phyloP scores from a whole-genome alignment of 2,113 vertebrate genomes.

The Apteryx mantelli region DNA sequence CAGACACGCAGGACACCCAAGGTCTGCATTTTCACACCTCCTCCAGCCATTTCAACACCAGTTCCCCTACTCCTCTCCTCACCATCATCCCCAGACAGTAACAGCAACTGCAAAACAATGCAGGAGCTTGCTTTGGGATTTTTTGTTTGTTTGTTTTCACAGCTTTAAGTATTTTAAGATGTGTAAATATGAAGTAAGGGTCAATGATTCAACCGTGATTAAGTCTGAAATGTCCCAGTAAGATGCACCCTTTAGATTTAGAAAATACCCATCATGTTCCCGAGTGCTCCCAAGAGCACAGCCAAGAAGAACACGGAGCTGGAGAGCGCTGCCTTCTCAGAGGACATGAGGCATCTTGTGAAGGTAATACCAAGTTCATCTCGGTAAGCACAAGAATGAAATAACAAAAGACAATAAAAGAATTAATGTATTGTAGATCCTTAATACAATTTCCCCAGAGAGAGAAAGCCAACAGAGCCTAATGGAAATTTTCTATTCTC shows the following conservation, averaged over 20 bases:
- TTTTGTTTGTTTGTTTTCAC: neutral
- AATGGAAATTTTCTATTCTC: neutral
- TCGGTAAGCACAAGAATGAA: neutral
- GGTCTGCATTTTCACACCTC: accelerated
- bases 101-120: neutral
- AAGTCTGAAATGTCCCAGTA: conserved; percentile 24
- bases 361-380: neutral
- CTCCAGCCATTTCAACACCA: neutral
- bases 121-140: neutral
- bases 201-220: conserved; percentile 51
- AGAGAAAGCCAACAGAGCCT: neutral
- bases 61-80: neutral
- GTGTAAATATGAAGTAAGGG: conserved; percentile 30
- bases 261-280: neutral
- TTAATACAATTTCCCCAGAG: neutral
- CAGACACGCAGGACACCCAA: accelerated
- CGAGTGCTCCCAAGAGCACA: neutral
- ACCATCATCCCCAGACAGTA: neutral
- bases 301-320: neutral
- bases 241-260: neutral
- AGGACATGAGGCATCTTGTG: neutral
- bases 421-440: neutral
- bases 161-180: neutral
- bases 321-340: neutral
- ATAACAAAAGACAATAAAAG: neutral